Base-by-base conservation (phyloP, 2,113 vertebrate species). In the Anseranas semipalmata region DNA sequence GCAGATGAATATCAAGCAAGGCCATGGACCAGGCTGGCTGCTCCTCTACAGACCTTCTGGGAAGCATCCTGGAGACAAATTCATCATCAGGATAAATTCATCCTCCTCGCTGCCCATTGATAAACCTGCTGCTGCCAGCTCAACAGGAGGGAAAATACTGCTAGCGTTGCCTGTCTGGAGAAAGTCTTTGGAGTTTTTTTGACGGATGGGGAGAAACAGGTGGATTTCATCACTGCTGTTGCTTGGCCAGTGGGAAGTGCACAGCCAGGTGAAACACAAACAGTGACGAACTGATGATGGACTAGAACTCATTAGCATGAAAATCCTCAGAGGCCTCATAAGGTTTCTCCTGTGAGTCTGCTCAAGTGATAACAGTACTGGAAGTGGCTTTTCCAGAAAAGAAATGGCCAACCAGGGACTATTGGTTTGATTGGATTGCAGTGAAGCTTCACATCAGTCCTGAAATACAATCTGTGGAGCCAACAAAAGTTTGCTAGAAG, bases 371-470 rank as follows among this genome's bases (percentile, higher is more conserved):
- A 96, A 56, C 56, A 87, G 32, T 56, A 82, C 39, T 87, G 71
- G 27, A 81, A 90, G 37, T 52, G 73, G 35, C 21, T 87, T 93
- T 90, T 93, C 74, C 63, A 76, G 78, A 68, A 59, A 43, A 86
- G 78, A 72, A 86, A 93, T 73, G 58, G 71, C 50, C 92, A 82
- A 0, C 45, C n/a, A 67, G 90, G 90, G 90, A 81, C 74, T 74
- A 7, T 33, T 80, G 53, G 48, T 88, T 91, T 96, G 65, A 87
- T 87, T 95, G 58, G 92, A 94, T 78, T 79, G 73, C 87, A 87
- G 35, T n/a, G 62, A 78, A 95, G 76, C 87, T 93, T 95, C 85
- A 82, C 62, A 79, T 80, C 72, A 65, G 48, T 48, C 56, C 91
- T 89, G 73, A 91, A 95, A 82, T 66, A 55, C 28, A 39, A 39